These are phyloP conservation scores for Phoxinus dragarum DNA, from an alignment of 2,797 vertebrate genomes.

Conservation along the genomic window DNA sequence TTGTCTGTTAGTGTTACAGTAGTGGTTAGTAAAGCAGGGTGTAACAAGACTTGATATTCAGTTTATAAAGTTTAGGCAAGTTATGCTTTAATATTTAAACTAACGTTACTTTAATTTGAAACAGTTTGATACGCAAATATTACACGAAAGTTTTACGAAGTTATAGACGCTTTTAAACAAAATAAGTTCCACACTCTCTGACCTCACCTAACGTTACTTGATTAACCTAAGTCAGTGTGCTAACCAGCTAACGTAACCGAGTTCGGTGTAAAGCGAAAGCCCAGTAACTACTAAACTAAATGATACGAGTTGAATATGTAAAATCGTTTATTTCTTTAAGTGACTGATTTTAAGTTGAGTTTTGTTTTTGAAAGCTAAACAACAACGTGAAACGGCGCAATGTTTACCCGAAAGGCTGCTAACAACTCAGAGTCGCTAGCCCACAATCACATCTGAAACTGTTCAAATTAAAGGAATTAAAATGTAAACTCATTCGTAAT, in stretches of 20 bases:
- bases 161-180: neutral
- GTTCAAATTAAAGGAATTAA: neutral
- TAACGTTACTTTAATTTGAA: neutral
- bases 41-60: neutral
- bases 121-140: neutral
- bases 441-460: neutral
- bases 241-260: constrained; percentile 29
- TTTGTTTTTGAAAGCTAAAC: neutral
- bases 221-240: neutral
- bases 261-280: neutral
- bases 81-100: neutral
- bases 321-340: neutral
- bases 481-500: neutral
- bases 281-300: neutral
- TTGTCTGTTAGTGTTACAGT: neutral
- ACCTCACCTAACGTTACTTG: neutral
- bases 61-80: neutral
- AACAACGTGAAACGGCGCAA: neutral
- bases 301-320: neutral
- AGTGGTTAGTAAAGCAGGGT: neutral
- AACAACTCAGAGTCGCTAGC: constrained; percentile 29
- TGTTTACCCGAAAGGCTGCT: constrained; percentile 12
- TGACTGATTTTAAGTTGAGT: neutral
- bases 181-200: neutral
- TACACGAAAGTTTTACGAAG: neutral